Conservation (phyloP, 2,113 vertebrate genomes). For the Acinonyx jubatus region DNA sequence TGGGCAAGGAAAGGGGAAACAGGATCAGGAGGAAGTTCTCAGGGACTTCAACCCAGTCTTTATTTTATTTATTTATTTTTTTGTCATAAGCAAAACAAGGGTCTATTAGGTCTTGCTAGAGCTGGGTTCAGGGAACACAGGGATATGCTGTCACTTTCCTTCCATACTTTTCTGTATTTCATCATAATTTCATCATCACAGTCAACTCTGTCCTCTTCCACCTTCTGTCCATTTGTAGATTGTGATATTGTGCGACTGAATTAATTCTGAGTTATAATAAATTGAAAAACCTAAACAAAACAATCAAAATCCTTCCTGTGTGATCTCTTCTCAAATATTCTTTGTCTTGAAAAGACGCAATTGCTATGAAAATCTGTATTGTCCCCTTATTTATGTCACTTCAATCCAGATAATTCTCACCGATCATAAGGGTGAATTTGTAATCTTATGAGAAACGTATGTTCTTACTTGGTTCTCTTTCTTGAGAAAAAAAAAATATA, state of each 20-base stretch:
- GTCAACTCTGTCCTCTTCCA: background rate
- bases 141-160: background rate
- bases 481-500: background rate
- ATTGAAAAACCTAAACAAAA: background rate
- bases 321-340: constrained; percentile 35
- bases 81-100: background rate
- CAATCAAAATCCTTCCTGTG: background rate
- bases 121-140: background rate
- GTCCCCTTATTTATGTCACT: background rate
- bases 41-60: background rate
- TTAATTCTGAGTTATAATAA: constrained; percentile 10
- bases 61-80: background rate
- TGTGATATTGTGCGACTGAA: background rate
- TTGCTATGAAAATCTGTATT: constrained; percentile 18
- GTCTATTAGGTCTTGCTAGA: background rate
- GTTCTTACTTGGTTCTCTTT: background rate
- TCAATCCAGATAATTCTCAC: background rate
- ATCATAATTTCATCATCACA: background rate
- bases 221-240: background rate
- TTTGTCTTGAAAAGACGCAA: background rate
- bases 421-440: background rate
- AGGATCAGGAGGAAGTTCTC: background rate
- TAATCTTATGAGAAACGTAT: background rate
- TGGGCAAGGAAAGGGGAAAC: background rate
- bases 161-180: background rate